Percentiles rank a stretch among this genome's conserved stretches.
Evolutionary conservation across 1,140 invertebrate genomes (phyloP).

Genomic region (Helicoverpa armigera): DNA sequence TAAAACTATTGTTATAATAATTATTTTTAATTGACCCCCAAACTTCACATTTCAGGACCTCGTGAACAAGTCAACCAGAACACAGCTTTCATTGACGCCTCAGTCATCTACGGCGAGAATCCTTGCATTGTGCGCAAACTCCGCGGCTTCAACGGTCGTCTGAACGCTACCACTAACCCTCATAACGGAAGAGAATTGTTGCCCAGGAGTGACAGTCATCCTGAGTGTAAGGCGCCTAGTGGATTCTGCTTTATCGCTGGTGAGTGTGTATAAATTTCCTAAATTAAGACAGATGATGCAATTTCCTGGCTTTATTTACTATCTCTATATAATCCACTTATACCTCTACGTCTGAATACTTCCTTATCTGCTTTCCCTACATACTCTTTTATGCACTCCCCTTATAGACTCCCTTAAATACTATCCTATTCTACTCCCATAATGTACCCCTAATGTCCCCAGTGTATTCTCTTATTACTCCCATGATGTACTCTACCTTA

Average conservation of each 20-base stretch:
- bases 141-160: constrained; percentile 91
- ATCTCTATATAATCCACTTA: too few relatives aligned
- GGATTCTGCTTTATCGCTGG: constrained; percentile 95
- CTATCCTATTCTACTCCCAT: too few relatives aligned
- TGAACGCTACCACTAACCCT: constrained; percentile 93
- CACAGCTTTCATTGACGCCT: constrained; percentile 95
- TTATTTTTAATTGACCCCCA: not conserved
- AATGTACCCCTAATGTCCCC: too few relatives aligned
- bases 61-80: constrained; percentile 98
- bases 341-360: too few relatives aligned
- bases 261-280: constrained; percentile 52
- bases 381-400: too few relatives aligned
- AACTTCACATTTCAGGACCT: constrained; percentile 87
- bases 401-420: too few relatives aligned
- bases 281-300: too few relatives aligned
- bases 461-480: too few relatives aligned
- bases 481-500: too few relatives aligned
- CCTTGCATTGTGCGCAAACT: constrained; percentile 91
- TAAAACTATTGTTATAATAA: too few relatives aligned
- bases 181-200: constrained; percentile 92
- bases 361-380: too few relatives aligned
- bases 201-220: constrained; percentile 91
- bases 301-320: too few relatives aligned
- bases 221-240: constrained; percentile 94
- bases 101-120: constrained; percentile 91